phyloP scores from a whole-genome alignment of 2,113 vertebrate species.

The Ophiodon elongatus region DNA sequence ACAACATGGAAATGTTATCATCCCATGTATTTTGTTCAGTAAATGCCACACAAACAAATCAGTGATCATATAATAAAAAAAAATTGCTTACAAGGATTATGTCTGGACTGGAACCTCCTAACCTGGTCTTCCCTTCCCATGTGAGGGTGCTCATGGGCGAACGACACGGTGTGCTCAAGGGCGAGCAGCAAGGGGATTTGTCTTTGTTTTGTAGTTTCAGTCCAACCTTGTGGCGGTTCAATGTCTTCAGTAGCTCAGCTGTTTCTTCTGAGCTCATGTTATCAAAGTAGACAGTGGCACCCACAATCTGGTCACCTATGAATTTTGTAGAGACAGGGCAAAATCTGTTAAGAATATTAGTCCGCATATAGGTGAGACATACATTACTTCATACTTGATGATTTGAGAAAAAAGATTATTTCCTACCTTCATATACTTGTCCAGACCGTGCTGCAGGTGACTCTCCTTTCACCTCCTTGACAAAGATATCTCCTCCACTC shows the following conservation, averaged over 20 bases:
- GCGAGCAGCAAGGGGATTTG: constrained; percentile 86
- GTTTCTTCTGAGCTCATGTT: constrained; percentile 93
- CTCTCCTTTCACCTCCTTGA: constrained; percentile 90
- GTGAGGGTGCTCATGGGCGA: constrained; percentile 85
- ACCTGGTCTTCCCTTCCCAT: constrained; percentile 80
- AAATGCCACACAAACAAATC: background rate
- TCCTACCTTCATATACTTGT: constrained; percentile 91
- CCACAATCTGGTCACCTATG: constrained; percentile 94
- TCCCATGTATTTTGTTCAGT: constrained; percentile 4
- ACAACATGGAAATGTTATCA: background rate
- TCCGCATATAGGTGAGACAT: background rate
- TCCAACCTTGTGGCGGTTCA: constrained; percentile 92
- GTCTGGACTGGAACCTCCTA: constrained; percentile 86
- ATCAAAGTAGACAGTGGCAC: constrained; percentile 96
- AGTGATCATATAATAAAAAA: background rate
- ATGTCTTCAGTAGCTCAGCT: constrained; percentile 88
- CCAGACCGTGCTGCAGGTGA: constrained; percentile 91
- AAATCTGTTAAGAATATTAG: background rate
- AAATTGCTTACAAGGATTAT: constrained; percentile 88
- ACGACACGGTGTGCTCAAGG: constrained; percentile 87
- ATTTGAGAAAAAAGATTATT: background rate
- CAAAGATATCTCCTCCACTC: constrained; percentile 88
- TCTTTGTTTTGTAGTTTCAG: constrained; percentile 94
- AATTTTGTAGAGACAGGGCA: constrained; percentile 5
- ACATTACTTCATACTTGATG: background rate